phyloP scores from a whole-genome alignment of 2,797 vertebrate genomes.

The Lophotriccus pileatus region DNA sequence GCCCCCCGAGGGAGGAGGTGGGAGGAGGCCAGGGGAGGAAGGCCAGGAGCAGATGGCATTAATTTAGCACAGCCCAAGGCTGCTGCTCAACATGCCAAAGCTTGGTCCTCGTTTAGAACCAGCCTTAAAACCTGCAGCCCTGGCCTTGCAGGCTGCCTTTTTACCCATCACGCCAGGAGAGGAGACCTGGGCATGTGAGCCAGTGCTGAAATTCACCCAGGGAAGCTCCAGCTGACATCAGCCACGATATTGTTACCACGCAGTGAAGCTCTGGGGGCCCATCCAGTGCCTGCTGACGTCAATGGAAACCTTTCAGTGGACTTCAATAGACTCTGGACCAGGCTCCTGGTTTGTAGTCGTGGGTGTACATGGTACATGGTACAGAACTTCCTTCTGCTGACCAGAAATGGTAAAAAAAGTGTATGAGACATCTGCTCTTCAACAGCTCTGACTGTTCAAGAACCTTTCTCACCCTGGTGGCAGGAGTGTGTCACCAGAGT shows the following conservation, averaged over 20 bases:
- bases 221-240: background rate
- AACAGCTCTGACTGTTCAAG: background rate
- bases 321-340: background rate
- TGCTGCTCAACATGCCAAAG: background rate
- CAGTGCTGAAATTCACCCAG: background rate
- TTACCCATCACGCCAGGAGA: background rate
- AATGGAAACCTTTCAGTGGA: constrained; percentile 24
- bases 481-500: background rate
- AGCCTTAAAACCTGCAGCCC: background rate
- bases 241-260: background rate
- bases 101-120: background rate
- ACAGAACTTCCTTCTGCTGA: background rate
- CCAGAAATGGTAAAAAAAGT: background rate
- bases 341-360: background rate
- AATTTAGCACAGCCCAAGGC: constrained; percentile 49
- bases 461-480: accelerated
- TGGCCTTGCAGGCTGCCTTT: background rate
- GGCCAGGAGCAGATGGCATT: constrained; percentile 58
- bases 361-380: background rate
- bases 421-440: background rate
- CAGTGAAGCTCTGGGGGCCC: background rate
- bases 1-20: constrained; percentile 37
- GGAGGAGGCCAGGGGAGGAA: constrained; percentile 37
- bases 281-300: background rate
- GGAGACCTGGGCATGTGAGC: background rate